Evolutionary conservation across 2,888 invertebrate genomes (phyloP), one percentile per base, ranked within the genome.

Genomic region (Kuschelorhynchus macadamiae): DNA sequence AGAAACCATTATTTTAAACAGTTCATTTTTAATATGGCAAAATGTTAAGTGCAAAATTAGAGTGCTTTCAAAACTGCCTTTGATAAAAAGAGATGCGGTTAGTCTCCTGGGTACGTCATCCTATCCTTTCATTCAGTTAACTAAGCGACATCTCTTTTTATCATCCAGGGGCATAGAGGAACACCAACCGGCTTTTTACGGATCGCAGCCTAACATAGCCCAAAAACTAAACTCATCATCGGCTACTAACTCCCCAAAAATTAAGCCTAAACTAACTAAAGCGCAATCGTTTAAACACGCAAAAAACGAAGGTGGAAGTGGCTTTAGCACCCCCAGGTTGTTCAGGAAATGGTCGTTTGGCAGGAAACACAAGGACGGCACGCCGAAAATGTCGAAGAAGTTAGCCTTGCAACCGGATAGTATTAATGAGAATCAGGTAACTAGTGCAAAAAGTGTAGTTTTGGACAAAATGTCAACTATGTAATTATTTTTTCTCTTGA

Each of bases 191-290:
- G 61, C 67, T 55, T 82, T 81, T 73, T 83, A 81, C 76, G 84
- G 84, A 81, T 84, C 84, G 63, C 83, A 84, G 78, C 83, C 83
- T 83, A 83, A 84, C 78, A 81, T 84, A 76, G 80, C 80, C 65
- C 79, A 81, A 80, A 82, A 81, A 79, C 76, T 80, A 80, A 80
- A 77, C 71, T 36, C 71, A 67, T 75, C 80, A 60, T 75, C 80
- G 69, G 76, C 78, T 75, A 82, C 81, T 80, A 81, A 82, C 80
- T 80, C 78, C 69, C 80, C 80, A 72, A 81, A 81, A 80, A 74
- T 79, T 74, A 81, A 76, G 76, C 79, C 81, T 72, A 83, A 83
- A 79, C 81, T 84, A 79, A 81, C 82, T 72, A 84, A 84, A 81
- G 80, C 83, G 52, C 83, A 84, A 76, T 84, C 83, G 66, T 84